A percentile compares a stretch with the other conserved stretches of the same genome.
These are phyloP conservation scores for Pampusana beccarii DNA, from an alignment of 2,113 vertebrate species.

Conservation along the genomic window DNA sequence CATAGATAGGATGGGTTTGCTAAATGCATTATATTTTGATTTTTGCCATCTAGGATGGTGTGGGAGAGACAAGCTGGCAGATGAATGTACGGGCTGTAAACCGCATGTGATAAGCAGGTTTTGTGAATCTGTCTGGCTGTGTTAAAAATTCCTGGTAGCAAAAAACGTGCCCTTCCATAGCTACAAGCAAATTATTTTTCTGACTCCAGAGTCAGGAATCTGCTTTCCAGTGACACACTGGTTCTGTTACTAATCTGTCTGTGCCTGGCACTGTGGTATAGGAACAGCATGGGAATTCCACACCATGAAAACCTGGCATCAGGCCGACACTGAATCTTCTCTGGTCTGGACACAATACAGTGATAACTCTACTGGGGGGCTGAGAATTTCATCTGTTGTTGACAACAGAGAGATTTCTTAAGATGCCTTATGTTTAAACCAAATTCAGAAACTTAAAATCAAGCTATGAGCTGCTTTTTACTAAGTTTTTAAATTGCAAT, in stretches of 20 bases:
- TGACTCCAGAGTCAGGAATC: neutral
- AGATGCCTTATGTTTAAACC: neutral
- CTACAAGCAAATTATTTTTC: neutral
- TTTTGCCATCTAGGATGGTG: neutral
- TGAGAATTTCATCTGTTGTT: neutral
- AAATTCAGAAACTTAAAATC: neutral
- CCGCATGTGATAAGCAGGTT: rapidly evolving
- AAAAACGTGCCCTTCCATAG: neutral
- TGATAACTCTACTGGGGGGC: neutral
- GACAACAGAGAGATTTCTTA: neutral
- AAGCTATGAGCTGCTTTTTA: neutral
- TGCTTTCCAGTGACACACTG: neutral
- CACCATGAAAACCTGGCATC: neutral
- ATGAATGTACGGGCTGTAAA: neutral
- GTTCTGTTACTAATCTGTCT: neutral
- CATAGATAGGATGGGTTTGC: neutral
- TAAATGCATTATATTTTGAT: neutral
- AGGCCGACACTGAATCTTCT: neutral
- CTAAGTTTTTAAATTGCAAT: neutral
- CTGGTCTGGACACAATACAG: neutral
- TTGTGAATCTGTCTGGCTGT: neutral
- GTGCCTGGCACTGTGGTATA: neutral
- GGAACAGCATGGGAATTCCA: neutral
- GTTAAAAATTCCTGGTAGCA: neutral
- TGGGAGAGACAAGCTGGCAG: neutral